Evolutionary conservation across 2,113 vertebrate genomes (phyloP), one percentile per base, ranked within the genome.

Genomic region (Grammomys dolichurus): DNA sequence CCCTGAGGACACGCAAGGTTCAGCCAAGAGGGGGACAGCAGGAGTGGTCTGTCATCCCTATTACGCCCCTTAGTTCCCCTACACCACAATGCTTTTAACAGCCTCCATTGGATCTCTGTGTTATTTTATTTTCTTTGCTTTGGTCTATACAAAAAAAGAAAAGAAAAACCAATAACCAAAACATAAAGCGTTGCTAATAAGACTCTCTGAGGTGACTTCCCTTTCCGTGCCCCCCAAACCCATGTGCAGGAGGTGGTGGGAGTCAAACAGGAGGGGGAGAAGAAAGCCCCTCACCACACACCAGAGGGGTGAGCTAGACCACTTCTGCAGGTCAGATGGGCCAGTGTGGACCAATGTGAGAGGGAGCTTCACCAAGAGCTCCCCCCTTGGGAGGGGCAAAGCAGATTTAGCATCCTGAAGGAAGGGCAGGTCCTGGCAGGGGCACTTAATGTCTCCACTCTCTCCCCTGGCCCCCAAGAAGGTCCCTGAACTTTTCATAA

Each of bases 141-240:
- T 98, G 98, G 98, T 99, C 98, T 98, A 98, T 99, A 99, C 98
- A 99, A 99, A 98, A 98, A 90, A 67, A 60, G 33, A 84, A 58
- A 75, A 84, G 81, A 51, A 85, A 63, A 84, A 98, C 97, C 98
- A 96, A 97, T 96, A 98, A 97, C 97, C 97, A 96, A 98, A 97
- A 98, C 98, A 97, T 97, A 98, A 98, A 98, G 98, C 98, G 36
- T 69, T 90, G 80, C 98, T 98, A 98, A 98, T 98, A 98, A 98
- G 98, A 97, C 97, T 97, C 98, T 97, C 97, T 86, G 60, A 90
- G 97, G 93, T 95, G 97, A 95, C 63, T 36, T 19, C 70, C 33
- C 51, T 48, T 85, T 69, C 58, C 13, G 77, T 20, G 85, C n/a
- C 65, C 40, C 4, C 70, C 2, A 81, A 36, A 48, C 46, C 67